Percentiles rank a stretch among this genome's conserved stretches.
Evolutionary conservation across 2,888 invertebrate genomes (phyloP).

Genomic region (Drosophila tripunctata): DNA sequence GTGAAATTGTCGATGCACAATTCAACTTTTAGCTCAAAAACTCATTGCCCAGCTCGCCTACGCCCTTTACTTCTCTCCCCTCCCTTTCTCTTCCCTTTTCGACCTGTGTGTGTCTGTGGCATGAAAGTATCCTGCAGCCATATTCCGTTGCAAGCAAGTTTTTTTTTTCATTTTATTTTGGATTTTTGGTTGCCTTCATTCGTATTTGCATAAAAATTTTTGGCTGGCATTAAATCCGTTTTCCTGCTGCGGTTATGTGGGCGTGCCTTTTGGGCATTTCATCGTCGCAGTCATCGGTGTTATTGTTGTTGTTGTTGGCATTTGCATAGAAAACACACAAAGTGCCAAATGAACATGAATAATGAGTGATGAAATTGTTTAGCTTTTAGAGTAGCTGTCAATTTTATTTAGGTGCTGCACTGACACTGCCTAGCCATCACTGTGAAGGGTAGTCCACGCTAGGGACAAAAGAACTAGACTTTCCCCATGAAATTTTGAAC

Average conservation of each 20-base stretch:
- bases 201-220: conserved; percentile 68
- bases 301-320: conserved; percentile 41
- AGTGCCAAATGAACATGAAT: conserved; percentile 73
- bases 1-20: conserved; percentile 73
- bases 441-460: too few relatives aligned
- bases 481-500: too few relatives aligned
- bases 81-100: not conserved
- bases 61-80: not conserved
- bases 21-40: conserved; percentile 79
- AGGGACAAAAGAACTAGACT: too few relatives aligned
- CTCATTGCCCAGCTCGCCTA: conserved; percentile 63
- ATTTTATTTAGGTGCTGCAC: conserved; percentile 7
- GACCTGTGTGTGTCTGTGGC: conserved; percentile 39
- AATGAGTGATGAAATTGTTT: conserved; percentile 68
- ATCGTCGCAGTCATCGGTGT: too few relatives aligned
- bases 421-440: conserved; percentile 15
- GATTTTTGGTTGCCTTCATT: not conserved
- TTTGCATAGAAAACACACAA: conserved; percentile 53
- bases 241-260: conserved; percentile 61
- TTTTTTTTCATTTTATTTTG: conserved; percentile 1
- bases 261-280: conserved; percentile 52
- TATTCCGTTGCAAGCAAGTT: conserved; percentile 58
- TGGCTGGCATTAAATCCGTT: conserved; percentile 52
- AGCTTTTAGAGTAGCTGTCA: conserved; percentile 29
- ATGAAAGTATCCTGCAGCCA: conserved; percentile 74